Evolutionary conservation across 2,113 vertebrate genomes (phyloP).

Genomic region (Phyllostomus hastatus): DNA sequence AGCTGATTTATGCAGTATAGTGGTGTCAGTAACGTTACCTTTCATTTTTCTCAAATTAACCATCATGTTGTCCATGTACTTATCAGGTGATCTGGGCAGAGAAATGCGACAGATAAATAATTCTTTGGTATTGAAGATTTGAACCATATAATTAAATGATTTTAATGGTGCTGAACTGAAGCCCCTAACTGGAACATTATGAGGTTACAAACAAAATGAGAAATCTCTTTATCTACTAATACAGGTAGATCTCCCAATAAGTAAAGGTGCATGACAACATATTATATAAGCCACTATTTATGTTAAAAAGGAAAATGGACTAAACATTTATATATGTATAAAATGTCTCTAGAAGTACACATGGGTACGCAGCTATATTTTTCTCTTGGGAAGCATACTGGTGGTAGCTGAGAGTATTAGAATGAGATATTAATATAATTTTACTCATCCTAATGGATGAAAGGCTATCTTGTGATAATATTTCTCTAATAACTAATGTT

Average conservation of each 20-base stretch:
- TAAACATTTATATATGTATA: neutral
- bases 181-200: neutral
- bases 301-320: neutral
- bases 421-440: neutral
- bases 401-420: neutral
- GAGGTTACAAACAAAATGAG: neutral
- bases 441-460: neutral
- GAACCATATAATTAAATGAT: neutral
- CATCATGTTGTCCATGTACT: neutral
- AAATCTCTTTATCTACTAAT: neutral
- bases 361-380: neutral
- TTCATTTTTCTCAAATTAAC: neutral
- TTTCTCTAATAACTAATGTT: neutral
- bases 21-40: conserved; percentile 29
- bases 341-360: neutral
- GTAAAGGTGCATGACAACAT: neutral
- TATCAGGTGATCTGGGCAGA: neutral
- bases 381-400: neutral
- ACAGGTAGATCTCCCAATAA: neutral
- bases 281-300: neutral
- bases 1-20: conserved; percentile 32
- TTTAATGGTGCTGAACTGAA: neutral
- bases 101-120: neutral
- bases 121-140: neutral
- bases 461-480: neutral